Evolutionary conservation across 2,113 vertebrate species (phyloP).

Genomic region (Atherinomorus stipes): DNA sequence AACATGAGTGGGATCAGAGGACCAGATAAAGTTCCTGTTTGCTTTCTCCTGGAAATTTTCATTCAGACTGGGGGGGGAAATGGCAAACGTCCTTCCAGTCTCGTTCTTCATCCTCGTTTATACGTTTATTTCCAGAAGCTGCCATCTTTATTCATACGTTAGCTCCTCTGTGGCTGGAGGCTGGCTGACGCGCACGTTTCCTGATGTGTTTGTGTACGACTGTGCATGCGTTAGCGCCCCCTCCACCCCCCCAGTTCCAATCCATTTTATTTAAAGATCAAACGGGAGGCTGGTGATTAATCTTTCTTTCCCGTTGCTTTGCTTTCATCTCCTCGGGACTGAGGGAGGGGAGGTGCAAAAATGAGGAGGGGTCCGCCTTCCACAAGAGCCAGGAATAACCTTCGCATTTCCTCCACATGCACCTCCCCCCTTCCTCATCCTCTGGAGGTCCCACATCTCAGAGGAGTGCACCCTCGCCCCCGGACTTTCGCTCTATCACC

Average conservation of each 20-base stretch:
- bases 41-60: slow-evolving; percentile 35
- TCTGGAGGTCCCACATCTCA: slow-evolving; percentile 50
- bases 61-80: slow-evolving; percentile 35
- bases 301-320: slow-evolving; percentile 69
- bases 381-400: slow-evolving; percentile 73
- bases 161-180: slow-evolving; percentile 76
- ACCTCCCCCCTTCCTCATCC: slow-evolving; percentile 34
- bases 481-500: slow-evolving; percentile 25
- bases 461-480: slow-evolving; percentile 41
- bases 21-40: slow-evolving; percentile 37
- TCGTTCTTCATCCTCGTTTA: slow-evolving; percentile 42
- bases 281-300: slow-evolving; percentile 83
- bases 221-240: slow-evolving; percentile 59
- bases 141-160: slow-evolving; percentile 79
- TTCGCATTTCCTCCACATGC: slow-evolving; percentile 37
- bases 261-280: slow-evolving; percentile 86
- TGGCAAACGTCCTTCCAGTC: slow-evolving; percentile 44
- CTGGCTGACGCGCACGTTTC: slow-evolving; percentile 61
- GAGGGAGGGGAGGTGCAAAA: slow-evolving; percentile 57
- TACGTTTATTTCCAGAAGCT: slow-evolving; percentile 75
- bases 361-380: slow-evolving; percentile 66
- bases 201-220: slow-evolving; percentile 41
- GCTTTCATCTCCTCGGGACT: slow-evolving; percentile 80
- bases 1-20: slow-evolving; percentile 46
- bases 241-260: slow-evolving; percentile 69